These are phyloP conservation scores for Brenthis hecate DNA, from an alignment of 2,888 invertebrate genomes.

Conservation along the genomic window DNA sequence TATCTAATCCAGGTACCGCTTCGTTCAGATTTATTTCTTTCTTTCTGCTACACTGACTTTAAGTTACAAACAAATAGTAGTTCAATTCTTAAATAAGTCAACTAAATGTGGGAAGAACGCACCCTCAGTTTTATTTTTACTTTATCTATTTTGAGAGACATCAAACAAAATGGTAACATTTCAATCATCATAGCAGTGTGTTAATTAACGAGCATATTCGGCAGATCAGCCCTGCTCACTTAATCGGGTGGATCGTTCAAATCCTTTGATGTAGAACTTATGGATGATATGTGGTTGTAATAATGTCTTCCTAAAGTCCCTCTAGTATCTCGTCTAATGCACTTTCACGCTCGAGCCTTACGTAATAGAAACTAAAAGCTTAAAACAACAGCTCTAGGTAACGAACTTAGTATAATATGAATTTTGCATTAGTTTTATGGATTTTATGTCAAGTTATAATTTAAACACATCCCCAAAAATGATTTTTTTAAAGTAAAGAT, in stretches of 20 bases:
- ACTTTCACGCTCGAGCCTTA: conserved; percentile 42
- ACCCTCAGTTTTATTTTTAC: conserved; percentile 43
- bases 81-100: conserved; percentile 22
- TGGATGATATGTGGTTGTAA: conserved; percentile 53
- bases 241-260: conserved; percentile 48
- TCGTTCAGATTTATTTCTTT: conserved; percentile 54
- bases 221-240: conserved; percentile 44
- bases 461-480: conserved; percentile 4
- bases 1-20: conserved; percentile 66
- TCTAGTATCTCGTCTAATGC: conserved; percentile 15
- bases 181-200: conserved; percentile 59
- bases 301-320: conserved; percentile 41
- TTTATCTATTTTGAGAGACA: conserved; percentile 38
- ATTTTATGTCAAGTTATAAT: no score
- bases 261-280: conserved; percentile 58
- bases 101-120: conserved; percentile 38
- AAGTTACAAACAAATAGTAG: conserved; percentile 21
- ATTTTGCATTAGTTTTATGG: no score
- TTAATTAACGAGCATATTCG: conserved; percentile 58
- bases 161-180: conserved; percentile 57
- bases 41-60: conserved; percentile 47
- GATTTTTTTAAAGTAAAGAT: not conserved
- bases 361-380: conserved; percentile 48
- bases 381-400: conserved; percentile 46
- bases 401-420: no score